Conservation (phyloP, 2,113 vertebrate species). For the Murina feae region DNA sequence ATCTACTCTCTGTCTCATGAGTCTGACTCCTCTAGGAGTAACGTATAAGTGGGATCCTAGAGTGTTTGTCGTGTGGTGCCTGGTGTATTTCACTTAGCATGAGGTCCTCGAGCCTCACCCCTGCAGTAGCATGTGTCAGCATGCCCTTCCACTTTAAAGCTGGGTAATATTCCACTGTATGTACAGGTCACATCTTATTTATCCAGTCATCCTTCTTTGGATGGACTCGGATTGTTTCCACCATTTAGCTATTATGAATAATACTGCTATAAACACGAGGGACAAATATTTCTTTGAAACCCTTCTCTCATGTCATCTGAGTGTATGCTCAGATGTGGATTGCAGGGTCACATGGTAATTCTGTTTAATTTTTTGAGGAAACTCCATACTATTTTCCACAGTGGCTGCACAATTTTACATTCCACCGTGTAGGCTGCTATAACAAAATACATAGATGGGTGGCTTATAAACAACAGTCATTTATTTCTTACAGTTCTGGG, state of each 20-base stretch:
- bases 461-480: not conserved
- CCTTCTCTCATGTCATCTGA: too few species aligned
- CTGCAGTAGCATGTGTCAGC: not conserved
- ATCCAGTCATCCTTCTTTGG: too few species aligned
- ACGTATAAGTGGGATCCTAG: rapidly evolving
- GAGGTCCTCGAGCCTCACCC: not conserved
- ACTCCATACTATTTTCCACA: not conserved
- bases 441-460: not conserved
- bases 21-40: not conserved
- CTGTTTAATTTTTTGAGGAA: not conserved
- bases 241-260: not conserved
- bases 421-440: too few species aligned
- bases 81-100: not conserved
- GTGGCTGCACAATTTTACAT: too few species aligned
- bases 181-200: too few species aligned
- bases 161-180: too few species aligned
- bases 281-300: not conserved
- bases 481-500: not conserved
- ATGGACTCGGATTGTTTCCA: not conserved
- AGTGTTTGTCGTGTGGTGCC: not conserved
- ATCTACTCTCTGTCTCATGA: not conserved
- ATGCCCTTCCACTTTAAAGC: not conserved
- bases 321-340: not conserved
- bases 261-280: not conserved
- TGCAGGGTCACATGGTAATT: not conserved